phyloP scores from a whole-genome alignment of 1,140 invertebrate species.

The Ceratina australensis region DNA sequence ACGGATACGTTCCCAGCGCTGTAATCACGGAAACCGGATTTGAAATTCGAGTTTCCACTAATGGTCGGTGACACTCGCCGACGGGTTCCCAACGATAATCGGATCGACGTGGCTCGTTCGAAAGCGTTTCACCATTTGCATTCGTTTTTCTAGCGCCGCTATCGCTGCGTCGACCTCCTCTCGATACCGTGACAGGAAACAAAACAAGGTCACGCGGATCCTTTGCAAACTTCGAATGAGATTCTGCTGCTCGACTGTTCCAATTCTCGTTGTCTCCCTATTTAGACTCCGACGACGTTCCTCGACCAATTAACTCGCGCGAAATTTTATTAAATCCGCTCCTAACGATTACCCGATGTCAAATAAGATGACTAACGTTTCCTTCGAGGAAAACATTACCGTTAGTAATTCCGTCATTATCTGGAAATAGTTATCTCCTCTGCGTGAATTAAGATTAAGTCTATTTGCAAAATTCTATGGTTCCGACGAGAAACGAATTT shows the following conservation, averaged over 20 bases:
- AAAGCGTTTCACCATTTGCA: constrained; percentile 44
- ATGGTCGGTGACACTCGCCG: constrained; percentile 61
- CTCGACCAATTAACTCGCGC: neutral
- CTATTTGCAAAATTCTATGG: too few species aligned
- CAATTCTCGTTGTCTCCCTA: neutral
- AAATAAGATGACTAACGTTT: neutral
- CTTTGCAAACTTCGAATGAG: constrained; percentile 13
- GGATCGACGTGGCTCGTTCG: constrained; percentile 56
- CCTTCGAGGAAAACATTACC: neutral
- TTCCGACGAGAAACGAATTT: too few species aligned
- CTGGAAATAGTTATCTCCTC: neutral
- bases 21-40: constrained; percentile 66
- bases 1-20: constrained; percentile 52
- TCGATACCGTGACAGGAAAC: constrained; percentile 33
- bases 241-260: constrained; percentile 27
- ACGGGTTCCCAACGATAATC: constrained; percentile 51
- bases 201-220: constrained; percentile 37
- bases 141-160: constrained; percentile 33
- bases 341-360: neutral
- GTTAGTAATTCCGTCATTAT: too few species aligned
- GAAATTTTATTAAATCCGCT: neutral
- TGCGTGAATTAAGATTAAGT: too few species aligned
- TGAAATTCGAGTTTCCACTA: constrained; percentile 65
- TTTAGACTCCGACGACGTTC: neutral
- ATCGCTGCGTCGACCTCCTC: constrained; percentile 19